Evolutionary conservation across 2,888 invertebrate genomes (phyloP).

Genomic region (Seira ritae): DNA sequence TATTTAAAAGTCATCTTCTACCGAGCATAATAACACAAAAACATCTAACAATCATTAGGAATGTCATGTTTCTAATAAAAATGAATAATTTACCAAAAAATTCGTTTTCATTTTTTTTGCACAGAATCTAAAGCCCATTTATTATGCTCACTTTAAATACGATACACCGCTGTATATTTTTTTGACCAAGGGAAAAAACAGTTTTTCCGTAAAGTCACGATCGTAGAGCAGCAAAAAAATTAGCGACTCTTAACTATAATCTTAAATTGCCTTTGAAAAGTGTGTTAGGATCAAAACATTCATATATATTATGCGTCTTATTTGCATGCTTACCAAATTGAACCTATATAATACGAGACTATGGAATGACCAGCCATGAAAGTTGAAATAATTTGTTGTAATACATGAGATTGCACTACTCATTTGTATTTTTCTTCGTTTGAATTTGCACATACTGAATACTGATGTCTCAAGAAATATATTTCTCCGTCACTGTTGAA

Average conservation of each 20-base stretch:
- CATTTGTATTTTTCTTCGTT: too few relatives aligned
- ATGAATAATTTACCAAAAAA: not conserved
- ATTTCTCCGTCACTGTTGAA: too few relatives aligned
- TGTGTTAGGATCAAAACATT: not conserved
- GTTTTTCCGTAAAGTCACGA: slow-evolving; percentile 30
- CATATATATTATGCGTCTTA: not conserved
- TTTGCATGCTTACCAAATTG: not conserved
- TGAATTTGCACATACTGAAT: too few relatives aligned
- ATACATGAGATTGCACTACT: too few relatives aligned
- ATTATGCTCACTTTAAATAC: slow-evolving; percentile 11
- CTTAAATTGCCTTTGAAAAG: not conserved
- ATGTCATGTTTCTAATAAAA: slow-evolving; percentile 13
- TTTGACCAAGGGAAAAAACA: slow-evolving; percentile 14
- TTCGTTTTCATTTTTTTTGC: slow-evolving; percentile 5
- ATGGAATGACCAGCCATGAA: too few relatives aligned
- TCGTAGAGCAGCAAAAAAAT: slow-evolving; percentile 17
- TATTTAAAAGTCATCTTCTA: slow-evolving; percentile 16
- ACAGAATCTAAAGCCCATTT: not conserved
- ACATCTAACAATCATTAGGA: not conserved
- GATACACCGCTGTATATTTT: slow-evolving; percentile 1
- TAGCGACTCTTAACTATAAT: not conserved
- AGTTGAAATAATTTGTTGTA: too few relatives aligned
- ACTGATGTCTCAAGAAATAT: too few relatives aligned
- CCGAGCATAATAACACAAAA: not conserved
- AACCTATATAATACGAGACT: not conserved